A percentile compares a stretch with the other conserved stretches of the same genome.
Conservation (phyloP, 2,888 invertebrate species). For the Cataglyphis cursor region DNA sequence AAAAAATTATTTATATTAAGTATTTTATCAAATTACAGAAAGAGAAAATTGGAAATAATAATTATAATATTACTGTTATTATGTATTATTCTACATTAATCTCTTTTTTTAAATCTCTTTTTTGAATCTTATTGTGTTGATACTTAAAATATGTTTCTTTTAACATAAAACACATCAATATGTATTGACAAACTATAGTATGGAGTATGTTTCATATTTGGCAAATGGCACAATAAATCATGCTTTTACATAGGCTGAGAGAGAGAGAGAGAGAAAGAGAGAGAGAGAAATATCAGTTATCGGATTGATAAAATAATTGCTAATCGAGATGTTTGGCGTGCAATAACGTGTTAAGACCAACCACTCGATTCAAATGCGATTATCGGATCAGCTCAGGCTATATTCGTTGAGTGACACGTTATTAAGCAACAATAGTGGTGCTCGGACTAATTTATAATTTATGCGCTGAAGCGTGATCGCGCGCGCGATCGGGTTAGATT, state of each 20-base stretch:
- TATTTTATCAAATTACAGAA: too few relatives aligned
- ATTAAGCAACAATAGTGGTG: constrained; percentile 53
- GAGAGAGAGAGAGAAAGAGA: too few relatives aligned
- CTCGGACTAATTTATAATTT: constrained; percentile 57
- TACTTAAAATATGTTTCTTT: neutral
- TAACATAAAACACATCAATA: neutral
- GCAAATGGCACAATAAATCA: constrained; percentile 27
- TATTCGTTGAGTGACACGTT: constrained; percentile 56
- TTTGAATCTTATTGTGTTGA: neutral
- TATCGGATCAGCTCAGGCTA: constrained; percentile 46
- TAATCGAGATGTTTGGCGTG: constrained; percentile 53
- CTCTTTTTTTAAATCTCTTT: neutral
- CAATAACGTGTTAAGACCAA: constrained; percentile 54
- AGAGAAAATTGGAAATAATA: neutral
- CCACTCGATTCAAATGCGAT: constrained; percentile 56
- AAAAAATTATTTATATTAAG: too few relatives aligned
- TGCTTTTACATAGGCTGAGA: neutral
- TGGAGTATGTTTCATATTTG: neutral
- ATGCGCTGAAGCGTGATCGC: constrained; percentile 53
- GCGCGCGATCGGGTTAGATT: constrained; percentile 52
- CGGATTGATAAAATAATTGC: constrained; percentile 53
- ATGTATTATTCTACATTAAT: neutral
- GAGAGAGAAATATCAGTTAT: neutral
- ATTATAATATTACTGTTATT: neutral
- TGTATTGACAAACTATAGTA: neutral